These are phyloP conservation scores for Pangasianodon gigas DNA, from an alignment of 2,113 vertebrate species.

Conservation along the genomic window DNA sequence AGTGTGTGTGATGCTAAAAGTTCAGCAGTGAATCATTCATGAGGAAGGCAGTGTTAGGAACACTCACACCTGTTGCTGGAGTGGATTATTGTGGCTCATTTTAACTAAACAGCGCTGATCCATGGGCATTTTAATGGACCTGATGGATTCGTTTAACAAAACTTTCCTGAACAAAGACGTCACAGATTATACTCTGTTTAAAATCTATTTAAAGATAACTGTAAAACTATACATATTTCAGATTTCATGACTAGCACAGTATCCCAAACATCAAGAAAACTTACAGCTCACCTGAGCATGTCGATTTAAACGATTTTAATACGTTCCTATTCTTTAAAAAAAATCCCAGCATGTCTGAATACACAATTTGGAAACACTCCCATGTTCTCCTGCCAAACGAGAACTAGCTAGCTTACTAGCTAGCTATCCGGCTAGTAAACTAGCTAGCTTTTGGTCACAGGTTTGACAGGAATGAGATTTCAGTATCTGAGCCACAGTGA, in stretches of 20 bases:
- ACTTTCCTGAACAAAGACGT: not conserved
- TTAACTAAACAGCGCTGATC: constrained; percentile 3
- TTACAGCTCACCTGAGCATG: too few relatives aligned
- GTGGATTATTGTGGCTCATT: constrained; percentile 36
- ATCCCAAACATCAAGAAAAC: not conserved
- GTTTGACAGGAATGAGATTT: too few relatives aligned
- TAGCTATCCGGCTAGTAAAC: too few relatives aligned
- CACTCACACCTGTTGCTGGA: constrained; percentile 66
- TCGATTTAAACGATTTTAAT: too few relatives aligned
- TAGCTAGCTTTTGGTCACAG: too few relatives aligned
- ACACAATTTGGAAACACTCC: not conserved
- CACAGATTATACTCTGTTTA: not conserved
- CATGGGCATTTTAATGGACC: not conserved
- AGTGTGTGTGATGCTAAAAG: constrained; percentile 51
- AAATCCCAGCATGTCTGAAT: too few relatives aligned
- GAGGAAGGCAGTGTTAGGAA: constrained; percentile 46
- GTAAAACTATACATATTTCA: not conserved
- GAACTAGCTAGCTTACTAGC: too few relatives aligned
- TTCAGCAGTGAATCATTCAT: constrained; percentile 50
- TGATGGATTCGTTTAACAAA: not conserved
- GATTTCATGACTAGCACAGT: not conserved
- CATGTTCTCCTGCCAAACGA: not conserved
- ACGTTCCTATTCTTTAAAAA: too few relatives aligned
- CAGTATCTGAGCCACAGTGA: too few relatives aligned
- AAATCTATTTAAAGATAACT: not conserved